Evolutionary conservation across 2,113 vertebrate genomes (phyloP).

Genomic region (Caretta caretta): DNA sequence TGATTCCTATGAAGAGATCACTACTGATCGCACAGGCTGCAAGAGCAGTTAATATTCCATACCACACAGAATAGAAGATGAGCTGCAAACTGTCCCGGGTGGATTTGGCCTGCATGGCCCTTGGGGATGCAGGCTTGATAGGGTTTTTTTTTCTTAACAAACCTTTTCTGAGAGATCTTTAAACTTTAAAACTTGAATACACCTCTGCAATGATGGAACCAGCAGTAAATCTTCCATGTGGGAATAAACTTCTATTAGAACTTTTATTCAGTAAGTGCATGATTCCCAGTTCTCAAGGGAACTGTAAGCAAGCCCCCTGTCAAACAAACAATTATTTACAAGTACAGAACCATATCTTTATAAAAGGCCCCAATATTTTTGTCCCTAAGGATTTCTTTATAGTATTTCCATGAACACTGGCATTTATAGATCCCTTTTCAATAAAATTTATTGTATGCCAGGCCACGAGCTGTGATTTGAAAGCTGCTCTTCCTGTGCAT

Average conservation of each 20-base stretch:
- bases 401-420: constrained; percentile 2
- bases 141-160: background rate
- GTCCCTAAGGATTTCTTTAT: background rate
- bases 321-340: constrained; percentile 17
- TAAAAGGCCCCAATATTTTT: background rate
- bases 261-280: background rate
- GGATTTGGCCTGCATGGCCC: background rate
- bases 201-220: background rate
- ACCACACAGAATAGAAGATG: background rate
- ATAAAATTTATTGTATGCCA: background rate
- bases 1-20: background rate
- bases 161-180: background rate
- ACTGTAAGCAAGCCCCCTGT: background rate
- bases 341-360: background rate
- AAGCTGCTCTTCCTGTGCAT: background rate
- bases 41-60: background rate
- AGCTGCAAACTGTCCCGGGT: background rate
- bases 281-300: background rate
- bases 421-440: background rate
- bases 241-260: background rate
- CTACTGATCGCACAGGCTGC: background rate
- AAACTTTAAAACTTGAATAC: background rate
- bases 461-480: constrained; percentile 10
- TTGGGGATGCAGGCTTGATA: background rate
- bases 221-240: background rate